These are phyloP conservation scores for Tipula lateralis DNA, from an alignment of 2,888 invertebrate genomes.

Conservation along the genomic window DNA sequence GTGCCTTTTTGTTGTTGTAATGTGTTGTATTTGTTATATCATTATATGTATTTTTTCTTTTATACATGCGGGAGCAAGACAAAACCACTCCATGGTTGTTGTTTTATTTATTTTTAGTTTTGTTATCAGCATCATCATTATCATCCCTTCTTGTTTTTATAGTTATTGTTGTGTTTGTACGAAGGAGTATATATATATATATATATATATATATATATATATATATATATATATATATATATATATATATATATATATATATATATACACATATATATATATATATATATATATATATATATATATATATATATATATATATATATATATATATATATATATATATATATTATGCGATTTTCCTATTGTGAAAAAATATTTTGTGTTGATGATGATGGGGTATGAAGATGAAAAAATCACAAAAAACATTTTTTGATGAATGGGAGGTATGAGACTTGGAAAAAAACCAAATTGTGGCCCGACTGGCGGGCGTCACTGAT, in stretches of 20 bases:
- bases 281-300: too few relatives aligned
- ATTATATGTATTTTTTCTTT: not conserved
- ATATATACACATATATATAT: too few relatives aligned
- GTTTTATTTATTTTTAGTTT: not conserved
- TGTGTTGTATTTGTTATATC: not conserved
- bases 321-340: too few relatives aligned
- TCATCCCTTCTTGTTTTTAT: not conserved
- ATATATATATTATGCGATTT: not conserved
- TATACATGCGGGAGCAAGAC: not conserved
- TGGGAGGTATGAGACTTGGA: not conserved
- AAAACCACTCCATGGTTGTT: not conserved
- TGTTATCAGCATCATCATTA: conserved; percentile 13
- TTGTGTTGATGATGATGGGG: not conserved
- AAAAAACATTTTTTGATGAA: not conserved
- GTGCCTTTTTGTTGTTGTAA: not conserved
- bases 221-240: too few relatives aligned
- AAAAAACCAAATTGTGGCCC: conserved; percentile 42
- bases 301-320: too few relatives aligned
- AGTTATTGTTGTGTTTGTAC: not conserved
- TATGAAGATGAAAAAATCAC: not conserved
- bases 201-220: too few relatives aligned
- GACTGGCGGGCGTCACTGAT: conserved; percentile 53
- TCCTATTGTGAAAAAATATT: conserved; percentile 1
- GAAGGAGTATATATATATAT: too few relatives aligned
- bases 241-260: too few relatives aligned